Percentiles rank a stretch among this genome's conserved stretches.
Evolutionary conservation across 2,888 invertebrate genomes (phyloP).

Genomic region (Tetragonisca angustula): DNA sequence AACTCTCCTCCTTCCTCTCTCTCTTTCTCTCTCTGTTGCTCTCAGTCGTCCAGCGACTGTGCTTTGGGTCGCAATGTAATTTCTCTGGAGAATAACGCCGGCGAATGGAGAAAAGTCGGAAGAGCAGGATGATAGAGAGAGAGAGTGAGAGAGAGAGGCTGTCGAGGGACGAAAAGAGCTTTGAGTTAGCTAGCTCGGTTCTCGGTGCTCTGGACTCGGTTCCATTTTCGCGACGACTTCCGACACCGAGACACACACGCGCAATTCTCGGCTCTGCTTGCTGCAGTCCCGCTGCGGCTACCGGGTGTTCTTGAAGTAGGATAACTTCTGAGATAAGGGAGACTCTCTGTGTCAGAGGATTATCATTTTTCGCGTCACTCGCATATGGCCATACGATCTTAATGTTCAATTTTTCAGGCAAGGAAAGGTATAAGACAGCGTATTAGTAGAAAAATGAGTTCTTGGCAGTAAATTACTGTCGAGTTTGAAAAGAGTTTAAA

Average conservation of each 20-base stretch:
- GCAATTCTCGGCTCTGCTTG: slow-evolving; percentile 34
- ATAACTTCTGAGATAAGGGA: neutral
- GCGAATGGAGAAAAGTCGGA: slow-evolving; percentile 10
- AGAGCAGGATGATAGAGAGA: neutral
- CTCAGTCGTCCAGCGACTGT: neutral
- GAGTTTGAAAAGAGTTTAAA: too few relatives aligned
- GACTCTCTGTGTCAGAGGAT: neutral
- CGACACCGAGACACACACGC: slow-evolving; percentile 14
- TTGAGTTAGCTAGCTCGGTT: slow-evolving; percentile 3
- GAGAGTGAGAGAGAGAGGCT: neutral
- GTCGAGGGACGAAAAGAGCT: slow-evolving; percentile 37
- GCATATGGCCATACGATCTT: too few relatives aligned
- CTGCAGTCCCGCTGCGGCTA: neutral
- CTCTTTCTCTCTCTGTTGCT: slow-evolving; percentile 30
- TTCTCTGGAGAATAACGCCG: slow-evolving; percentile 57
- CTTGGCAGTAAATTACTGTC: too few relatives aligned
- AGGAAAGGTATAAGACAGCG: too few relatives aligned
- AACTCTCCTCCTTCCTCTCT: neutral
- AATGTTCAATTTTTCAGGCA: too few relatives aligned
- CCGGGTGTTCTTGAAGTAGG: neutral
- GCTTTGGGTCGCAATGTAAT: slow-evolving; percentile 43
- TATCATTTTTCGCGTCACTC: neutral
- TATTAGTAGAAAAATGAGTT: too few relatives aligned
- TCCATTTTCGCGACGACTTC: slow-evolving; percentile 30
- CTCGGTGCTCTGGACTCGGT: slow-evolving; percentile 23